Base-by-base conservation (phyloP, 1,140 invertebrate genomes). In the Heliothis virescens region DNA sequence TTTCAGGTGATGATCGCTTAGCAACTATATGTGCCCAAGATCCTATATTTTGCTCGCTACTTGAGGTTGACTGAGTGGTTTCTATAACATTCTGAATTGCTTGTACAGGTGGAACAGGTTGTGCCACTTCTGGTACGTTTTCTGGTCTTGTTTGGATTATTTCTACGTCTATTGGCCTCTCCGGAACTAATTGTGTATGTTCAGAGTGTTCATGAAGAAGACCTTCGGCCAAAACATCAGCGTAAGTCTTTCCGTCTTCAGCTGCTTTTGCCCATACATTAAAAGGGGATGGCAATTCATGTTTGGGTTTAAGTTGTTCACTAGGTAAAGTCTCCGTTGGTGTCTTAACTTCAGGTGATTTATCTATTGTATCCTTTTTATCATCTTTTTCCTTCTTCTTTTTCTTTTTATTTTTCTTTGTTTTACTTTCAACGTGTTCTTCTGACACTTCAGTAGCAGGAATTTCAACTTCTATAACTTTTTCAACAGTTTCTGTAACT, bases 231-330 rank as follows among this genome's bases (percentile, higher is more conserved):
- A 96, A 91, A 13, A 96, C 95, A 90, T 95, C 95, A 50, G 96
- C 96, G 79, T 96, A 96, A 5, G 96, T 96, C 92, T 96, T 96
- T 3, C 95, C 95, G 48, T 95, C 94, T 26, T 95, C 92, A 74
- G 87, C 81, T 60, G 92, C 74, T 82, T 93, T 94, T 10, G 79
- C 83, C 95, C 95, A 96, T 71, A 95, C 85, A 84, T 95, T 95
- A 59, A 86, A 71, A 59, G 79, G 82, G 80, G 85, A 85, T 55
- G 62, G 34, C 15, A n/a, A 7, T 29, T 50, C 57, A 41, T 50
- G 13, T 9, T 29, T 63, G 29, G 16, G 9, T 13, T 50, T 21
- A 13, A 16, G 60, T 41, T 41, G n/a, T 62, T 26, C 57, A 16
- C 26, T 16, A 15, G 50, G 7, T 21, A 41, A 0, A 26, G 50